Evolutionary conservation across 2,113 vertebrate genomes (phyloP), one percentile per base, ranked within the genome.

Genomic region (Jacana jacana): DNA sequence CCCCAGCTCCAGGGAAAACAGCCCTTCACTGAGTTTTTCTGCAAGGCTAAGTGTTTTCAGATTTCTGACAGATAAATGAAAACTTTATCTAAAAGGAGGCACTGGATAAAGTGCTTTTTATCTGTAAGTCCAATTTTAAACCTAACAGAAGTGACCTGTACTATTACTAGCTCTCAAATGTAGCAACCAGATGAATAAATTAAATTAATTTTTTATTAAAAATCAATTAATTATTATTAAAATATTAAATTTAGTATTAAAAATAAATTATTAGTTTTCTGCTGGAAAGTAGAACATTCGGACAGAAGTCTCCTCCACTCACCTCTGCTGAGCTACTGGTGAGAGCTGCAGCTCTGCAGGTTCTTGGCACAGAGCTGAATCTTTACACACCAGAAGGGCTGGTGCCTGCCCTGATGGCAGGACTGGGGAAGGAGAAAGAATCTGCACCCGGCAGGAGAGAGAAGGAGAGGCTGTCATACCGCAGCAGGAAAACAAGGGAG

Each of bases 361-460:
- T 81, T n/a, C 46, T 49, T 35, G 4, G 19, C 28, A 4, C 1
- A 28, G 40, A 81, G 65, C 28, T 33, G 46, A 70, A 9, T 13
- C 72, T 55, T 48, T 31, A 40, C 28, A 42, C 44, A 2, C 11
- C 51, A 44, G 18, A 2, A 24, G 37, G 37, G 58, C 39, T 42
- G 13, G 17, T 65, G 33, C 17, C 22, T 58, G 54, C 10, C 66
- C 75, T 40, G 65, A 14, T 15, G 3, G 11, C 39, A 24, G 1
- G 3, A 19, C 48, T 9, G 40, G 37, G 19, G 12, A 25, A 60
- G n/a, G 8, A 48, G 44, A 37, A 61, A 30, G 19, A 27, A 24
- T 30, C 76, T 23, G 52, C 35, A 39, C 0, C 0, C 1, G 33
- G 40, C 27, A 70, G 42, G 48, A 57, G 13, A 44, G 35, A 31